Evolutionary conservation across 1,140 invertebrate genomes (phyloP).

Genomic region (Adoxophyes honmai): DNA sequence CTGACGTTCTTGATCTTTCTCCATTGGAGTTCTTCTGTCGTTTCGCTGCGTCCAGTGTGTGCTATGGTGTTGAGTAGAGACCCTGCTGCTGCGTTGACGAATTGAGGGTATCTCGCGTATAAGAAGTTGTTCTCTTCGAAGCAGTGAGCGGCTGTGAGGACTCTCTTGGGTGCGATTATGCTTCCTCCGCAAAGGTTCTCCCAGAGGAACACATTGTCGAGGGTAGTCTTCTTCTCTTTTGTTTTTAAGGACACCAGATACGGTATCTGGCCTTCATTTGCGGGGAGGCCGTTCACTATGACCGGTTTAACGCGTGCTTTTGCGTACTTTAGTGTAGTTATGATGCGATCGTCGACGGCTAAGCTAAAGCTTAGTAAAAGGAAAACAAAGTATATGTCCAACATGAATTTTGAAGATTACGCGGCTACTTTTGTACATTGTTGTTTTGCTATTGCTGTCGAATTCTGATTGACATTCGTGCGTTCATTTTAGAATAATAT

Average conservation of each 20-base stretch:
- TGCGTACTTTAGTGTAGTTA: constrained; percentile 48
- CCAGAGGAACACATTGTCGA: constrained; percentile 7
- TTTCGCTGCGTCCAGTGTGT: background rate
- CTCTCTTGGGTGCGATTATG: constrained; percentile 16
- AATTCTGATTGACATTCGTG: no score
- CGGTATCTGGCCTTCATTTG: constrained; percentile 29
- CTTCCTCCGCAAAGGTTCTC: constrained; percentile 25
- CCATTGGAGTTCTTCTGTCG: constrained; percentile 22
- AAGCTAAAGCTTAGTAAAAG: no score
- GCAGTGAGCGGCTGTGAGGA: constrained; percentile 28
- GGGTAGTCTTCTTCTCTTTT: background rate
- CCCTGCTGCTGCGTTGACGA: constrained; percentile 18
- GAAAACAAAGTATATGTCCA: no score
- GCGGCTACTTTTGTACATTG: no score
- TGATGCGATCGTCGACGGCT: constrained; percentile 25
- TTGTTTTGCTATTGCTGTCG: no score
- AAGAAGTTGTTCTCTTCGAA: constrained; percentile 24
- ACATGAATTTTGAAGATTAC: no score
- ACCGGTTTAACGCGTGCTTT: constrained; percentile 34
- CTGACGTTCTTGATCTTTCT: constrained; percentile 5
- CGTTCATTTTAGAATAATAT: no score
- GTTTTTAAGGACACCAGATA: constrained; percentile 43
- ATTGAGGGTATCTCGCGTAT: background rate
- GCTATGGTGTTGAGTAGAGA: background rate
- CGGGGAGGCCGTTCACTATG: constrained; percentile 34